phyloP scores from a whole-genome alignment of 2,888 invertebrate genomes.

The Troides helena region DNA sequence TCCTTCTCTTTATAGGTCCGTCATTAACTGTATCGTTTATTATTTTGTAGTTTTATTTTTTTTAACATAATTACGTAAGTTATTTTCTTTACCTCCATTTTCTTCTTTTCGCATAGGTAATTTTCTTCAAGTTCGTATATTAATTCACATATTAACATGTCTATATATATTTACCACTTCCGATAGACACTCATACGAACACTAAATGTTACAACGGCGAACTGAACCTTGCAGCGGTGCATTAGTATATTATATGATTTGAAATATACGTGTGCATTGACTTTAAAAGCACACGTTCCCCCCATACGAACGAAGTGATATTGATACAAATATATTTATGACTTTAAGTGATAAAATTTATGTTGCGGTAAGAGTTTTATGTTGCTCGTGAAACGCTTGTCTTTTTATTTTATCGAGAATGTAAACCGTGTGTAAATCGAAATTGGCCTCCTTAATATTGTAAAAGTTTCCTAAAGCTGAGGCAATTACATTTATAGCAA shows the following conservation, averaged over 20 bases:
- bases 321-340: constrained; percentile 70
- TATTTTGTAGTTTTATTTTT: constrained; percentile 53
- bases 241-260: background rate
- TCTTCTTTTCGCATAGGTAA: no score
- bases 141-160: constrained; percentile 14
- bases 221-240: constrained; percentile 27
- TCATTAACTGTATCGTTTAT: constrained; percentile 72
- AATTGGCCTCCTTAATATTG: constrained; percentile 29
- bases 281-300: constrained; percentile 45
- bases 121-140: background rate
- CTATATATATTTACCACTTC: constrained; percentile 17
- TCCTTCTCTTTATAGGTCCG: constrained; percentile 64
- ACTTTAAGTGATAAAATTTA: constrained; percentile 72
- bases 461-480: constrained; percentile 18
- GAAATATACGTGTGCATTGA: constrained; percentile 41
- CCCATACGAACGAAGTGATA: constrained; percentile 52
- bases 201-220: background rate
- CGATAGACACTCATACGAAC: background rate
- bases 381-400: constrained; percentile 57
- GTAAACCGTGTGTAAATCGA: constrained; percentile 32
- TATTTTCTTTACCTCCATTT: background rate
- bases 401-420: constrained; percentile 29
- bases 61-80: constrained; percentile 39
- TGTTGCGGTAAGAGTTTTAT: constrained; percentile 74
- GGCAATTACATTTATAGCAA: constrained; percentile 19